Evolutionary conservation across 1,140 invertebrate genomes (phyloP).

Genomic region (Galleria mellonella): DNA sequence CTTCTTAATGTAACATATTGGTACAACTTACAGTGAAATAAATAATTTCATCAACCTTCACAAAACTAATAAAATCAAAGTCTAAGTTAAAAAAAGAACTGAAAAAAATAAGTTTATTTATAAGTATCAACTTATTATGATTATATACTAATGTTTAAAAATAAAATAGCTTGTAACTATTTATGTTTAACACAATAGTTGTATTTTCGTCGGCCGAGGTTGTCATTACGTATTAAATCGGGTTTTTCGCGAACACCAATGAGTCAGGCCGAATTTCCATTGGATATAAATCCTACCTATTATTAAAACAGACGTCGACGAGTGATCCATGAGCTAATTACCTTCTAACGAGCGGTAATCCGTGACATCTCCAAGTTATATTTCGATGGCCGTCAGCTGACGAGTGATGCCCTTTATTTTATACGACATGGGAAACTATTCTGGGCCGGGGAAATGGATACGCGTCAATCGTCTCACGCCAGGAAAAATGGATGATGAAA

Average conservation of each 20-base stretch:
- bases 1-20: too few relatives aligned
- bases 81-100: too few relatives aligned
- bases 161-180: too few relatives aligned
- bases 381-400: constrained; percentile 42
- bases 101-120: too few relatives aligned
- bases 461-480: constrained; percentile 50
- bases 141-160: too few relatives aligned
- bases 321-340: constrained; percentile 66
- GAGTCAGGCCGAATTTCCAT: constrained; percentile 16
- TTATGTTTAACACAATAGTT: too few relatives aligned
- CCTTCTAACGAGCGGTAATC: constrained; percentile 59
- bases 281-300: constrained; percentile 44
- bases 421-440: constrained; percentile 53
- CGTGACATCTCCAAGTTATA: constrained; percentile 49
- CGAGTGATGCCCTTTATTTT: constrained; percentile 67
- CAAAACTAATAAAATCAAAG: too few relatives aligned
- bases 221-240: constrained; percentile 4
- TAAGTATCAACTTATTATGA: too few relatives aligned
- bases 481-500: constrained; percentile 32
- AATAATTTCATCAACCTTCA: too few relatives aligned
- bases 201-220: too few relatives aligned
- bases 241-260: constrained; percentile 39
- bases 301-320: constrained; percentile 53
- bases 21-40: too few relatives aligned
- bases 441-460: constrained; percentile 64